A percentile compares a stretch with the other conserved stretches of the same genome.
Evolutionary conservation across 2,113 vertebrate genomes (phyloP).

Genomic region (Regulus satrapa): DNA sequence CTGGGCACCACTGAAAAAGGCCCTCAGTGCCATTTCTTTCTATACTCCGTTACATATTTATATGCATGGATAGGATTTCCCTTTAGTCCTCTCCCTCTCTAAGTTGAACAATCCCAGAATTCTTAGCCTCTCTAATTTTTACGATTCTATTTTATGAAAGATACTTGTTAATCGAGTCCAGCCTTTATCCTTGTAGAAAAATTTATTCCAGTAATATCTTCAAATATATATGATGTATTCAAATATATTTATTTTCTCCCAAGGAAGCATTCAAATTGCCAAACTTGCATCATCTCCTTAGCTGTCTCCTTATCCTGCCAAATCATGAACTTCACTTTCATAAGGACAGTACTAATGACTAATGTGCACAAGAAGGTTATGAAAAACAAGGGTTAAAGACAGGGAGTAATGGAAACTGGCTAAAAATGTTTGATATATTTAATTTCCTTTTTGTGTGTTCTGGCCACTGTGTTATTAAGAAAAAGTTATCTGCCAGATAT

Average conservation of each 20-base stretch:
- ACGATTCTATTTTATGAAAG: not conserved
- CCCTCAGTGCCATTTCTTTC: not conserved
- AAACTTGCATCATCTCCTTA: not conserved
- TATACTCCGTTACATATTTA: not conserved
- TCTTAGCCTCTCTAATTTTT: no score
- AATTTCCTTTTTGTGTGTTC: not conserved
- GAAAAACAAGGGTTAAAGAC: not conserved
- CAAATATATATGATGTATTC: no score
- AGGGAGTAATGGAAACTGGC: not conserved
- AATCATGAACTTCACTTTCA: not conserved
- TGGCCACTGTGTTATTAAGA: not conserved
- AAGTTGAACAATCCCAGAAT: not conserved
- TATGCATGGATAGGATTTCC: not conserved
- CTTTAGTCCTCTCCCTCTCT: not conserved
- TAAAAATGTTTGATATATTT: not conserved
- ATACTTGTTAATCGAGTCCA: not conserved
- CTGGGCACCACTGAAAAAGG: not conserved
- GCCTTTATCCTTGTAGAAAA: not conserved
- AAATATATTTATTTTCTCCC: not conserved
- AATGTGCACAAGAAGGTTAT: not conserved
- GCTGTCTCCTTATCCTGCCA: not conserved
- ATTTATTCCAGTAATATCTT: not conserved
- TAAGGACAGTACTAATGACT: not conserved
- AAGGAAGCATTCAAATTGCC: not conserved
- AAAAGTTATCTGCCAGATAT: not conserved